Percentiles rank a stretch among this genome's conserved stretches.
Evolutionary conservation across 2,113 vertebrate genomes (phyloP).

Genomic region (Pseudorhombus dupliciocellatus): DNA sequence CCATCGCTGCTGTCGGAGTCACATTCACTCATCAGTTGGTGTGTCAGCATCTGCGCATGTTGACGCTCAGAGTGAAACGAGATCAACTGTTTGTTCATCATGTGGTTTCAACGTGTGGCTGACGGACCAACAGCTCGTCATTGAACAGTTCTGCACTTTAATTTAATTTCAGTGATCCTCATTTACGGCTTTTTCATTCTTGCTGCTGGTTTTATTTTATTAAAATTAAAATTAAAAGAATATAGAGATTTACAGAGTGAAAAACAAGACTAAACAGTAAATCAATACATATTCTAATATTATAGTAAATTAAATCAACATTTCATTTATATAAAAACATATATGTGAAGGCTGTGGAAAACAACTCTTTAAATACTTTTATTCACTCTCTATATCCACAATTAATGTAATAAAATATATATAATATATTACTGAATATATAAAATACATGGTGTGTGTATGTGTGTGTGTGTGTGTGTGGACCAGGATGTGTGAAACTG

Average conservation of each 20-base stretch:
- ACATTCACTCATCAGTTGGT: background rate
- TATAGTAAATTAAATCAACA: too few relatives aligned
- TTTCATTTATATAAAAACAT: too few relatives aligned
- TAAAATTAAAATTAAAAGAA: too few relatives aligned
- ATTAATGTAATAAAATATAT: too few relatives aligned
- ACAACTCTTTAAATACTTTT: too few relatives aligned
- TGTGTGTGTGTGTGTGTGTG: slow-evolving; percentile 2
- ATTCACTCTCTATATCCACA: too few relatives aligned
- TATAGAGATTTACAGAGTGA: too few relatives aligned
- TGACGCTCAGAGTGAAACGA: background rate
- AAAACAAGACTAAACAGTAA: too few relatives aligned
- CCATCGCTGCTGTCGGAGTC: slow-evolving; percentile 26
- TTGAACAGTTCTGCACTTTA: background rate
- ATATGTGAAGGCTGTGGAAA: too few relatives aligned
- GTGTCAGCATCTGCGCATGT: background rate
- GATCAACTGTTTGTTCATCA: slow-evolving; percentile 33
- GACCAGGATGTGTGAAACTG: slow-evolving; percentile 79
- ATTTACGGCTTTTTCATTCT: background rate
- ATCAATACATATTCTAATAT: too few relatives aligned
- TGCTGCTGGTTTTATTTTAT: background rate
- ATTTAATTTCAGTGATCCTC: background rate
- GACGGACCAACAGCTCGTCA: background rate
- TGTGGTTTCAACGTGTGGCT: slow-evolving; percentile 4
- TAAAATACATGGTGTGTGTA: background rate
- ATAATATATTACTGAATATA: too few relatives aligned